Evolutionary conservation across 2,797 vertebrate species (phyloP).

Genomic region (Enteromius viviparus): DNA sequence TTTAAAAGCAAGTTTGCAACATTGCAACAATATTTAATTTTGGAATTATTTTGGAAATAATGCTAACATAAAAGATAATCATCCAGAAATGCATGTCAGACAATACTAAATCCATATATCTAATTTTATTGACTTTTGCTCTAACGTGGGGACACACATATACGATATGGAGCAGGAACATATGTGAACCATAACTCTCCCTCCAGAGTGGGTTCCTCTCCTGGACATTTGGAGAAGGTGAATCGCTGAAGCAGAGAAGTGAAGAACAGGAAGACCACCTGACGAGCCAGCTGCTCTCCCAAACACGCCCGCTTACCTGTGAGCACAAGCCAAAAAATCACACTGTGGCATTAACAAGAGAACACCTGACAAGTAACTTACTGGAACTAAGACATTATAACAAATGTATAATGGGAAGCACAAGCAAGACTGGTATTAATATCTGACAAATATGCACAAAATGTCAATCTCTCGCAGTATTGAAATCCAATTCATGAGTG

Average conservation of each 20-base stretch:
- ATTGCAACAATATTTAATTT: background rate
- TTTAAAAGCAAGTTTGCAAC: background rate
- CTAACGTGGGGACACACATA: conserved; percentile 8
- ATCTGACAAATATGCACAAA: background rate
- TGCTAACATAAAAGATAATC: background rate
- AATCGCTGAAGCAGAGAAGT: conserved; percentile 64
- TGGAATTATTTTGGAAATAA: background rate
- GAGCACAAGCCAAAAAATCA: background rate
- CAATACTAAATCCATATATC: background rate
- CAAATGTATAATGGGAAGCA: background rate
- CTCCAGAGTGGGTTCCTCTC: conserved; percentile 54
- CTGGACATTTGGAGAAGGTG: conserved; percentile 54
- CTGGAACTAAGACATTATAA: background rate
- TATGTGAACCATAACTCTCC: conserved; percentile 51
- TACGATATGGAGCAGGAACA: conserved; percentile 27
- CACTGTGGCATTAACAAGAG: background rate
- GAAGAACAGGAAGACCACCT: conserved; percentile 63
- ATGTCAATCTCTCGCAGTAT: no score
- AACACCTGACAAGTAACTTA: no score
- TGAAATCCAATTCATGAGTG: no score
- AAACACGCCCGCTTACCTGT: conserved; percentile 62
- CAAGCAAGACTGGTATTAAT: background rate
- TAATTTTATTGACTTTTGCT: background rate
- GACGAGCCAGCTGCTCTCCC: conserved; percentile 60
- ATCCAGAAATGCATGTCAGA: background rate